phyloP scores from a whole-genome alignment of 2,113 vertebrate species.

The Rhinolophus ferrumequinum region DNA sequence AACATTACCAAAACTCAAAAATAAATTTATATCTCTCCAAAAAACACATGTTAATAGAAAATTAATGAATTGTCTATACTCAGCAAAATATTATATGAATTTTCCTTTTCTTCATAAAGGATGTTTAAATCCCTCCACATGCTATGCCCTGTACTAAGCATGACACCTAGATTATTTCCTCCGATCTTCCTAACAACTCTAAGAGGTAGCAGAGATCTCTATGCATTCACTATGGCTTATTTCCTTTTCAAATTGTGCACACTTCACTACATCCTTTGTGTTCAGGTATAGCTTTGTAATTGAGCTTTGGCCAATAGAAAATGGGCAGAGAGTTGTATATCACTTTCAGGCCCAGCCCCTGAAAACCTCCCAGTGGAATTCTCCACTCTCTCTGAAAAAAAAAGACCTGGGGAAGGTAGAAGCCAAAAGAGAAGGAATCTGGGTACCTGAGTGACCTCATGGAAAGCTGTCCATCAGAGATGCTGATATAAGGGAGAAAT shows the following conservation, averaged over 20 bases:
- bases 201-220: not conserved
- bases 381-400: not conserved
- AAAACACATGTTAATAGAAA: slow-evolving; percentile 2
- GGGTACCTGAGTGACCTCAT: not conserved
- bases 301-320: not conserved
- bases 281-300: not conserved
- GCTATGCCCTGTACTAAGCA: not conserved
- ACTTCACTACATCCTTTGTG: slow-evolving; percentile 9
- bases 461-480: not conserved
- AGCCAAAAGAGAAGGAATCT: slow-evolving; percentile 7
- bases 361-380: not conserved
- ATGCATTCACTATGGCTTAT: not conserved
- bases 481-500: not conserved
- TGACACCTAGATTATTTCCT: not conserved
- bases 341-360: not conserved
- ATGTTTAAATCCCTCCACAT: not conserved
- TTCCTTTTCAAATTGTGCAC: slow-evolving; percentile 42
- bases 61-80: not conserved
- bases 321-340: not conserved
- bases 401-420: not conserved
- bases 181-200: not conserved
- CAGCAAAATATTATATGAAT: not conserved
- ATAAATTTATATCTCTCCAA: not conserved
- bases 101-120: not conserved
- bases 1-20: slow-evolving; percentile 52